Evolutionary conservation across 2,888 invertebrate genomes (phyloP).

Genomic region (Pristionchus arcanus): DNA sequence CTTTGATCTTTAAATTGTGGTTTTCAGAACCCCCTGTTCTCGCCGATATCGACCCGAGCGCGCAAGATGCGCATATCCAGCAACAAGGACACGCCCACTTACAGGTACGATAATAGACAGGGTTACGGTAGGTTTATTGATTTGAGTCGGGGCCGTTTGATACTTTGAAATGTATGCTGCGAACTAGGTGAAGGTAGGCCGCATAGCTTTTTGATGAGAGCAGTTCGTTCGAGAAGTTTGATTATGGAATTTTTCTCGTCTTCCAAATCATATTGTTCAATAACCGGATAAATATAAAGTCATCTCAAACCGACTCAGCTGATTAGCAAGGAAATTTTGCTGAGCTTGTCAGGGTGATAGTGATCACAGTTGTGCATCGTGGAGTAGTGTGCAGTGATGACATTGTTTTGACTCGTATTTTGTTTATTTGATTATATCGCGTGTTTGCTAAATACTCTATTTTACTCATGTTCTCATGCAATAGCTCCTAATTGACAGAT

Average conservation of each 20-base stretch:
- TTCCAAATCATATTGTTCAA: background rate
- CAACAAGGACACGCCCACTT: conserved; percentile 35
- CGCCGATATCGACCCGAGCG: conserved; percentile 42
- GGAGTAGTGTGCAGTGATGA: background rate
- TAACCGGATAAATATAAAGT: background rate
- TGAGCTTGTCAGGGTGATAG: background rate
- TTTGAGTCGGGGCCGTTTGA: background rate
- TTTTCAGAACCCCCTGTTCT: conserved; percentile 56
- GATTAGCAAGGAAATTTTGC: background rate
- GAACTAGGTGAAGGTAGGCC: background rate
- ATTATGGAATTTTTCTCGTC: background rate
- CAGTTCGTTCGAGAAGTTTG: background rate
- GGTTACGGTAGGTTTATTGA: conserved; percentile 5
- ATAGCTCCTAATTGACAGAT: too few relatives aligned
- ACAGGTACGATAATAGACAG: conserved; percentile 28
- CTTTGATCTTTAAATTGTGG: background rate
- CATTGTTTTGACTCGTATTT: background rate
- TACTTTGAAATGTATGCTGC: background rate
- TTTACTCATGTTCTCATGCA: too few relatives aligned
- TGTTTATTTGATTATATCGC: background rate
- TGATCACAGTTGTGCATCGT: background rate
- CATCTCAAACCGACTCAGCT: background rate
- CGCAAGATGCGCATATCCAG: conserved; percentile 53
- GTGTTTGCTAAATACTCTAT: too few relatives aligned
- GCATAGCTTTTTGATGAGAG: background rate